These are phyloP conservation scores for Turnix velox DNA, from an alignment of 2,113 vertebrate genomes.

Conservation along the genomic window DNA sequence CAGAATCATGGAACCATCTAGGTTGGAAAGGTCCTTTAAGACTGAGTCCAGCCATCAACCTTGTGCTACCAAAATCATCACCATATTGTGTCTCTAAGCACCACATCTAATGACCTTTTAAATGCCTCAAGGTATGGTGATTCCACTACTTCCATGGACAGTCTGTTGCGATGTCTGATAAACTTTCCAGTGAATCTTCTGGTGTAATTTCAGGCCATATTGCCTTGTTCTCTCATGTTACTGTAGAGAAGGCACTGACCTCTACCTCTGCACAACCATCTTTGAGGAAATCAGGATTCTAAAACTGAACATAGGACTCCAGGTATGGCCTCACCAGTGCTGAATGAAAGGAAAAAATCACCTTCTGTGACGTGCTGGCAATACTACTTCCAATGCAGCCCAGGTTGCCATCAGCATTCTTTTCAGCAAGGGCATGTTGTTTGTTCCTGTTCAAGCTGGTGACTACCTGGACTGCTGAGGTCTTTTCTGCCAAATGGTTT, in stretches of 20 bases:
- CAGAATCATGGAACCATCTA: neutral
- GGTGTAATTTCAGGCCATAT: neutral
- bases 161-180: neutral
- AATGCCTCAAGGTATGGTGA: neutral
- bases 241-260: neutral
- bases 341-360: neutral
- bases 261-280: neutral
- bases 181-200: neutral
- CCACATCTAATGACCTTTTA: neutral
- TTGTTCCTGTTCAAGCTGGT: neutral
- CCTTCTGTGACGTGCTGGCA: neutral
- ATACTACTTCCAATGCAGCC: neutral
- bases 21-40: neutral
- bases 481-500: neutral
- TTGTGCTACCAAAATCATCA: neutral
- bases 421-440: neutral
- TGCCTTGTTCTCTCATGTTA: neutral
- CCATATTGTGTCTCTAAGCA: neutral
- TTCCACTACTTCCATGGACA: neutral
- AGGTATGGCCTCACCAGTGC: accelerated
- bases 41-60: neutral
- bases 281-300: neutral
- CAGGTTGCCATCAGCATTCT: neutral
- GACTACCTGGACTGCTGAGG: neutral
- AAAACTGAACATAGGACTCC: neutral